Conservation (phyloP, 2,888 invertebrate species). For the Troilus luridus region DNA sequence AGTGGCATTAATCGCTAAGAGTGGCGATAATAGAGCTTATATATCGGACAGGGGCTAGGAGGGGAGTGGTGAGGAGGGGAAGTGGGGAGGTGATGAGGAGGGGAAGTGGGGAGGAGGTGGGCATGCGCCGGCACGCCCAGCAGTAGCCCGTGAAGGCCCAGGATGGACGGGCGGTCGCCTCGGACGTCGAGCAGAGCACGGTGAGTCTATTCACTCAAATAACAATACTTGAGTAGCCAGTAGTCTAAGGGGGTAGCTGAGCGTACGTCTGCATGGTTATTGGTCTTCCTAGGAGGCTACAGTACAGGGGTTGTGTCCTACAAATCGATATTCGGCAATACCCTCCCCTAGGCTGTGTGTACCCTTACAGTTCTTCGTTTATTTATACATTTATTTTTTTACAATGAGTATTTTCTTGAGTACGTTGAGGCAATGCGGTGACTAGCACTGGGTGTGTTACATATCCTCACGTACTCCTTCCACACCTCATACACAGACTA, state of each 20-base stretch:
- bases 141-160: slow-evolving; percentile 57
- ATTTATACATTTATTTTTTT: no score
- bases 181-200: slow-evolving; percentile 51
- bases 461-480: no score
- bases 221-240: not conserved
- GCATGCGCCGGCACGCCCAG: slow-evolving; percentile 58
- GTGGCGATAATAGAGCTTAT: slow-evolving; percentile 22
- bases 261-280: not conserved
- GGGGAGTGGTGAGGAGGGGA: not conserved
- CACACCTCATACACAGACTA: not conserved
- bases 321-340: not conserved
- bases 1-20: not conserved
- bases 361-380: not conserved
- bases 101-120: not conserved
- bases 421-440: not conserved
- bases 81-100: not conserved
- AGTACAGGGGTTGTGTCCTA: no score
- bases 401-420: not conserved
- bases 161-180: slow-evolving; percentile 56
- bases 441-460: not conserved
- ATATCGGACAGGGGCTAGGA: not conserved
- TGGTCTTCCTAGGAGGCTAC: no score
- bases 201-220: slow-evolving; percentile 35
- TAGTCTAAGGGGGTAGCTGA: not conserved
- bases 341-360: not conserved